phyloP scores from a whole-genome alignment of 2,113 vertebrate species.

The Chaetodon trifascialis region DNA sequence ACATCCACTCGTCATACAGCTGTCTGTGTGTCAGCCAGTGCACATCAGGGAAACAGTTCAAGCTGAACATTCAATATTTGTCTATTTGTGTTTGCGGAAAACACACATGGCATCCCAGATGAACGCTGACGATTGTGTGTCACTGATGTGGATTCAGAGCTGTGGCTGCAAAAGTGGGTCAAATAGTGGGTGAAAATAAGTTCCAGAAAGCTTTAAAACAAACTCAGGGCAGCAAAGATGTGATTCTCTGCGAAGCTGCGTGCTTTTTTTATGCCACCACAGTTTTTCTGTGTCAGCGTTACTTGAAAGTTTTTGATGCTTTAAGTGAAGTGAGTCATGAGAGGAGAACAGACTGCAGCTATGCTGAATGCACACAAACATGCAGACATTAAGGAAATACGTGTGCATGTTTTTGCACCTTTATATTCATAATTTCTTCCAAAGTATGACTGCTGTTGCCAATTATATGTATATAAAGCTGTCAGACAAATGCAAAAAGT shows the following conservation, averaged over 20 bases:
- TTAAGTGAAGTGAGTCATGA: too few species aligned
- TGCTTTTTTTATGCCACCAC: not conserved
- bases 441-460: too few species aligned
- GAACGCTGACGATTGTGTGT: not conserved
- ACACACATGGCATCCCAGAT: not conserved
- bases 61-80: constrained; percentile 75
- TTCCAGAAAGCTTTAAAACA: too few species aligned
- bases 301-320: too few species aligned
- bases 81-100: constrained; percentile 17
- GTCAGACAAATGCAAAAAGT: too few species aligned
- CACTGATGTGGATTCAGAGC: not conserved
- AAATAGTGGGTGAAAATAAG: not conserved
- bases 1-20: constrained; percentile 41
- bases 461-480: too few species aligned
- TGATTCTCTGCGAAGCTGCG: not conserved
- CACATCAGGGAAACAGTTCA: not conserved
- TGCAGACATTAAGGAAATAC: too few species aligned
- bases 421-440: too few species aligned
- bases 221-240: too few species aligned
- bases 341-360: too few species aligned
- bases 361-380: too few species aligned
- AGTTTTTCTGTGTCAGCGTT: not conserved
- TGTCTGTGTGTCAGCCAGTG: not conserved
- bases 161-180: not conserved
- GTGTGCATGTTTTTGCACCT: too few species aligned